A percentile compares a stretch with the other conserved stretches of the same genome.
Evolutionary conservation across 2,888 invertebrate species (phyloP).

Genomic region (Eubasilissa splendida): DNA sequence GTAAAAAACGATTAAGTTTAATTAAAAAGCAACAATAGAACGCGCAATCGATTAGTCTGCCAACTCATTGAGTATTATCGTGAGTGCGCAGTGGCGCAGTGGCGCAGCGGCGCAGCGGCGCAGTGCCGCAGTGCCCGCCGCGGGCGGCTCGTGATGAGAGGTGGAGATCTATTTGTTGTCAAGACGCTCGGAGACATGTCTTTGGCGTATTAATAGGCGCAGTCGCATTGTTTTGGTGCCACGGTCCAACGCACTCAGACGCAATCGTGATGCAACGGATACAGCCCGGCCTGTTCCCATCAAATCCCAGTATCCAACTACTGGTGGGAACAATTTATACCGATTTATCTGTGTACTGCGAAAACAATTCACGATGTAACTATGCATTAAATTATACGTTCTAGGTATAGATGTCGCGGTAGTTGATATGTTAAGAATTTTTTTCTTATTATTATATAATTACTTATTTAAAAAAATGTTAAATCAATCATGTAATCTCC

Average conservation of each 20-base stretch:
- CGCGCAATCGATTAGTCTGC: background rate
- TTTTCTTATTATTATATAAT: no score
- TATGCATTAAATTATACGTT: no score
- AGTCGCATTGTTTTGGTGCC: slow-evolving; percentile 40
- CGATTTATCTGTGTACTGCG: no score
- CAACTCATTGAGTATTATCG: background rate
- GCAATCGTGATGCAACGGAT: slow-evolving; percentile 33
- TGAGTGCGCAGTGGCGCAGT: background rate
- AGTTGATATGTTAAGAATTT: no score
- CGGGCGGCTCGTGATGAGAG: background rate
- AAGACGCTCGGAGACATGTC: slow-evolving; percentile 1
- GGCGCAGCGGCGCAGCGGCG: background rate
- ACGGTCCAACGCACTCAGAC: slow-evolving; percentile 38
- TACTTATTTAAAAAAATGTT: no score
- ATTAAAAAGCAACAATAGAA: background rate
- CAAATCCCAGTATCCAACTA: background rate
- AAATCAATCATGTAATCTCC: no score
- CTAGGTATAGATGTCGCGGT: no score
- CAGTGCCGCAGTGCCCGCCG: background rate
- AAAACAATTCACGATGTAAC: no score
- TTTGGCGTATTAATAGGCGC: slow-evolving; percentile 19
- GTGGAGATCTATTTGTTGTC: slow-evolving; percentile 15
- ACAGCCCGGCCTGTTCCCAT: background rate
- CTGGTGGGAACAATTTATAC: no score
- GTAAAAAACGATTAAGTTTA: background rate